Percentiles rank a stretch among this genome's conserved stretches.
Evolutionary conservation across 1,140 invertebrate genomes (phyloP).

Genomic region (Philotrypesis tridentata): DNA sequence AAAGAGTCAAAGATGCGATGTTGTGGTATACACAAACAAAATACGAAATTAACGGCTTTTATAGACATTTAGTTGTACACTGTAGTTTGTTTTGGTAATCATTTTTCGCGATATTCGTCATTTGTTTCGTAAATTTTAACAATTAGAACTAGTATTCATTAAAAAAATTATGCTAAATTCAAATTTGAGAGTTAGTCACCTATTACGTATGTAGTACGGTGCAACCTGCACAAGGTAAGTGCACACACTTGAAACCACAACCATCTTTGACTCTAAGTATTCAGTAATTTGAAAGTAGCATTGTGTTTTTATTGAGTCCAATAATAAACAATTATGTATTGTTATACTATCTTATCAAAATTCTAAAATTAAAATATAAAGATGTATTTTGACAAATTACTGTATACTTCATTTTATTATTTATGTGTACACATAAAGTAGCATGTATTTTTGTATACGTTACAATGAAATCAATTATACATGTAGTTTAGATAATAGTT

Average conservation of each 20-base stretch:
- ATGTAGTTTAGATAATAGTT: neutral
- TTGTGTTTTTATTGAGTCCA: neutral
- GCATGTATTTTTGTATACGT: conserved; percentile 61
- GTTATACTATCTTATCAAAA: neutral
- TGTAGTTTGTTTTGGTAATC: neutral
- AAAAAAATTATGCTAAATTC: neutral
- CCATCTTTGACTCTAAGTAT: conserved; percentile 69
- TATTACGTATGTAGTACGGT: conserved; percentile 37
- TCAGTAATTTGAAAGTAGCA: conserved; percentile 65
- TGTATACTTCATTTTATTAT: conserved; percentile 56
- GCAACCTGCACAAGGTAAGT: conserved; percentile 65
- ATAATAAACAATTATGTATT: neutral
- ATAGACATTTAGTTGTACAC: neutral
- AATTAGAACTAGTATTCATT: neutral
- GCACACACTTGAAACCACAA: conserved; percentile 68
- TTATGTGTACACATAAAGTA: conserved; percentile 59
- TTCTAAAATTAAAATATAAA: neutral
- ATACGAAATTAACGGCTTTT: neutral
- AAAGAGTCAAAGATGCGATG: conserved; percentile 67
- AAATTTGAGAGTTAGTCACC: conserved; percentile 55
- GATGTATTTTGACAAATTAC: conserved; percentile 58
- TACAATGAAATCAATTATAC: conserved; percentile 48
- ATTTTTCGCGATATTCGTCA: conserved; percentile 7
- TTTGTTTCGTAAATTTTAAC: neutral
- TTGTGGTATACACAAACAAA: conserved; percentile 68